These are phyloP conservation scores for Xestia c-nigrum DNA, from an alignment of 2,888 invertebrate species.

Conservation along the genomic window DNA sequence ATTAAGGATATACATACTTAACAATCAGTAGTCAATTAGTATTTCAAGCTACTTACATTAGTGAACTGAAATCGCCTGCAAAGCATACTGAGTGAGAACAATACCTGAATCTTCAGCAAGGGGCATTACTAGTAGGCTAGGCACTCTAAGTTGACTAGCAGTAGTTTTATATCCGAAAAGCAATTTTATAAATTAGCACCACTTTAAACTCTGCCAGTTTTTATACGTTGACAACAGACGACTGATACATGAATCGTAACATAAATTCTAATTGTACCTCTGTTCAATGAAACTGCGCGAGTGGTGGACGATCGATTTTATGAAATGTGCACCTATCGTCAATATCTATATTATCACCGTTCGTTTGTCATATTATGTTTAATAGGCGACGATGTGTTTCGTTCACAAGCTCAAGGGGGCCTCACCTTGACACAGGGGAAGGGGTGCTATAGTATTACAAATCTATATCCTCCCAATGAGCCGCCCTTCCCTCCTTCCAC, in stretches of 20 bases:
- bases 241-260: conserved; percentile 57
- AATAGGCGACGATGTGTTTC: conserved; percentile 35
- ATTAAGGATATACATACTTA: neutral
- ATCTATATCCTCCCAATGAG: no score
- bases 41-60: neutral
- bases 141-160: neutral
- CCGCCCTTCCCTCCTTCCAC: no score
- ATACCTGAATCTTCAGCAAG: conserved; percentile 15
- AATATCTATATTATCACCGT: conserved; percentile 27
- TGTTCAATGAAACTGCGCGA: conserved; percentile 59
- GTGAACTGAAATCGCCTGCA: neutral
- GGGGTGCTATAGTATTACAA: no score
- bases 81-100: neutral
- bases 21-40: neutral
- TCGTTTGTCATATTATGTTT: conserved; percentile 42
- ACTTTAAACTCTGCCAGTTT: conserved; percentile 54
- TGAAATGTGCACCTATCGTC: conserved; percentile 45
- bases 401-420: conserved; percentile 24
- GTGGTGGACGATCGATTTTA: conserved; percentile 65
- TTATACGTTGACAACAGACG: conserved; percentile 57
- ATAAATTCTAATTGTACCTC: conserved; percentile 68
- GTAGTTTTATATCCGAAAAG: conserved; percentile 30
- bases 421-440: conserved; percentile 37
- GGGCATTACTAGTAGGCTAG: conserved; percentile 6
- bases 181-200: conserved; percentile 45